Conservation (phyloP, 2,113 vertebrate genomes). For the Lepus americanus region DNA sequence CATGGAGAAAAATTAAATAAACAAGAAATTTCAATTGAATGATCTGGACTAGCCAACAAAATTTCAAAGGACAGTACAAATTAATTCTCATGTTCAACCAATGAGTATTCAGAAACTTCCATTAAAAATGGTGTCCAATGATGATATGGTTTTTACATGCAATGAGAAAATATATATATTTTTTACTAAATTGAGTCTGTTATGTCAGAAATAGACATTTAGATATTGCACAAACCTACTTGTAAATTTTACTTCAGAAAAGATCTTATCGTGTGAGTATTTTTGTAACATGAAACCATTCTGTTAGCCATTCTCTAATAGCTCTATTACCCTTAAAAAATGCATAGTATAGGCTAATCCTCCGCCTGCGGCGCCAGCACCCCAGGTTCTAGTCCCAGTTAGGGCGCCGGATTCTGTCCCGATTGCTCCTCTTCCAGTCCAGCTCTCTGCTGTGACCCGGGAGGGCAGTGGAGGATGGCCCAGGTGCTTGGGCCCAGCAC, state of each 20-base stretch:
- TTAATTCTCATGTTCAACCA: conserved; percentile 63
- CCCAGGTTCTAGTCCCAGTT: too few species aligned
- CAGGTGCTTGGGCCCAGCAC: too few species aligned
- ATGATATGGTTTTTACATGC: conserved; percentile 40
- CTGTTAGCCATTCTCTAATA: neutral
- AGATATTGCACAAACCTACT: neutral
- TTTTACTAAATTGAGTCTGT: neutral
- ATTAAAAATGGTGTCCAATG: conserved; percentile 40
- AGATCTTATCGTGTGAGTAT: conserved; percentile 59
- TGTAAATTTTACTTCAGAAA: conserved; percentile 63
- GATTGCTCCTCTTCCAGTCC: too few species aligned
- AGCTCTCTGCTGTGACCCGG: too few species aligned
- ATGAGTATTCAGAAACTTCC: conserved; percentile 22
- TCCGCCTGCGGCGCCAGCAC: too few species aligned
- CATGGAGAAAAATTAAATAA: conserved; percentile 59
- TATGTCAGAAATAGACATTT: conserved; percentile 29
- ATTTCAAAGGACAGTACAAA: conserved; percentile 73
- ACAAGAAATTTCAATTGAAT: conserved; percentile 60
- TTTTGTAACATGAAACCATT: neutral
- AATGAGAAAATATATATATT: neutral
- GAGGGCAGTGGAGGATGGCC: too few species aligned
- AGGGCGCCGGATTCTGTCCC: too few species aligned
- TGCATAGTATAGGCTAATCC: neutral
- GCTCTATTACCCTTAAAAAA: conserved; percentile 1
- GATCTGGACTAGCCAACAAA: conserved; percentile 40